Percentiles rank a stretch among this genome's conserved stretches.
Evolutionary conservation across 2,113 vertebrate genomes (phyloP).

Genomic region (Pycnonotus jocosus): DNA sequence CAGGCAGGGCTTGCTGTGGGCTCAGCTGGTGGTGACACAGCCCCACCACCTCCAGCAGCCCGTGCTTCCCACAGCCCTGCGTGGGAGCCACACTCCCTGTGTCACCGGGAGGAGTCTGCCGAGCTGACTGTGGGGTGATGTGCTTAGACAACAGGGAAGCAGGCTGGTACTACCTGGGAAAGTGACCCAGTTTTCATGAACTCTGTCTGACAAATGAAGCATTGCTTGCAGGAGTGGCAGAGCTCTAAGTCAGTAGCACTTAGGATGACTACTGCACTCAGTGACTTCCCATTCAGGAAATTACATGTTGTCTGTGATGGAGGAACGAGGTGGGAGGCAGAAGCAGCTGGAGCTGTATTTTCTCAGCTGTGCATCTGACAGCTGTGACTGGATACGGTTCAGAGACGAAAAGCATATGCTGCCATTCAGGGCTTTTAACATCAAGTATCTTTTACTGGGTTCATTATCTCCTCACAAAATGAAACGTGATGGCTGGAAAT

Average conservation of each 20-base stretch:
- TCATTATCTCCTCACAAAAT: slow-evolving; percentile 1
- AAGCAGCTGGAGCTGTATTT: slow-evolving; percentile 39
- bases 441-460: background rate
- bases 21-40: background rate
- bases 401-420: background rate
- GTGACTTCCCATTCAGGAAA: slow-evolving; percentile 41
- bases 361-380: slow-evolving; percentile 52
- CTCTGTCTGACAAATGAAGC: background rate
- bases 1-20: accelerated
- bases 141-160: background rate
- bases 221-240: background rate
- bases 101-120: background rate
- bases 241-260: background rate
- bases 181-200: background rate
- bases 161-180: background rate
- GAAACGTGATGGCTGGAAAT: background rate
- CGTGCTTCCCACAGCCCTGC: accelerated
- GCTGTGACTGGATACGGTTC: background rate
- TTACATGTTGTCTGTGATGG: slow-evolving; percentile 44
- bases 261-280: background rate
- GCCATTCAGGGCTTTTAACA: slow-evolving; percentile 4
- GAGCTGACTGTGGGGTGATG: accelerated
- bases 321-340: slow-evolving; percentile 29
- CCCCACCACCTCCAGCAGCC: background rate
- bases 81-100: accelerated